Conservation (phyloP, 1,140 invertebrate species). For the Samia ricini region DNA sequence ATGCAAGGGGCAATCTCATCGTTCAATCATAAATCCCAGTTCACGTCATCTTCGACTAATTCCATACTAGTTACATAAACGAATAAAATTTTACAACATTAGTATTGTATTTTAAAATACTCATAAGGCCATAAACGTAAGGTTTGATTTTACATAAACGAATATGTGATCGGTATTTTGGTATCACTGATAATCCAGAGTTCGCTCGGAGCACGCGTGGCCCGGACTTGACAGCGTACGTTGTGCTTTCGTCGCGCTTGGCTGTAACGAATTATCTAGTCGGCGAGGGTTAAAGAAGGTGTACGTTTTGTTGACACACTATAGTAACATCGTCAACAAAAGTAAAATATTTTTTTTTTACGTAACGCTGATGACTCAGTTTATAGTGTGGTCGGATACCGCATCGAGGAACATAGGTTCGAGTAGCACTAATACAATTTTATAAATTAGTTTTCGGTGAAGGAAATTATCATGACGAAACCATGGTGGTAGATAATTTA, state of each 20-base stretch:
- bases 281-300: slow-evolving; percentile 34
- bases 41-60: slow-evolving; percentile 16
- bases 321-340: background rate
- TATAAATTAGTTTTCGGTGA: too few species aligned
- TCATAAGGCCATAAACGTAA: slow-evolving; percentile 2
- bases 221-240: slow-evolving; percentile 54
- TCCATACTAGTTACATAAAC: slow-evolving; percentile 11
- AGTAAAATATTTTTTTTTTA: background rate
- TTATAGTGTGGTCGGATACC: too few species aligned
- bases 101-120: background rate
- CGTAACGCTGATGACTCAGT: too few species aligned
- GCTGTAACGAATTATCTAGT: slow-evolving; percentile 69
- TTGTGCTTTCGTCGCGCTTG: slow-evolving; percentile 61
- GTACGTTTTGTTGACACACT: background rate
- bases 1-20: slow-evolving; percentile 3
- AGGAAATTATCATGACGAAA: too few species aligned
- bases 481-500: too few species aligned
- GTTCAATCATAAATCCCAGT: slow-evolving; percentile 29
- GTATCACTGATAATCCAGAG: slow-evolving; percentile 38
- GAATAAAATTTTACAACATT: slow-evolving; percentile 13
- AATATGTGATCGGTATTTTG: background rate
- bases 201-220: slow-evolving; percentile 48
- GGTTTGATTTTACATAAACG: slow-evolving; percentile 19
- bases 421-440: too few species aligned
- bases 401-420: too few species aligned